A percentile compares a stretch with the other conserved stretches of the same genome.
These are phyloP conservation scores for Halichoerus grypus DNA, from an alignment of 2,113 vertebrate species.

Conservation along the genomic window DNA sequence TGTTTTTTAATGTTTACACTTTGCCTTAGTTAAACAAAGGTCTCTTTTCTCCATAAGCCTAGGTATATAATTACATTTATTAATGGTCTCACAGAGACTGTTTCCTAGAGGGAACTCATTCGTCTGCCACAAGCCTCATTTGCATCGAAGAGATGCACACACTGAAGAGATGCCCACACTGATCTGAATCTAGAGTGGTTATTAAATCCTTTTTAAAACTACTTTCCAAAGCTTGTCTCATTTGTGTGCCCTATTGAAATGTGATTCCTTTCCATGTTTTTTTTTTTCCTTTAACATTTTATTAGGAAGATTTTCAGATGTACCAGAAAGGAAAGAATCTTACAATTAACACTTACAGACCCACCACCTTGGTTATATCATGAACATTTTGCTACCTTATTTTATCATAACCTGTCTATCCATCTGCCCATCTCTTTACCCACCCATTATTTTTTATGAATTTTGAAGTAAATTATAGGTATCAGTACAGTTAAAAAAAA, in stretches of 20 bases:
- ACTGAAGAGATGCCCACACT: background rate
- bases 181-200: conserved; percentile 15
- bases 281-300: conserved; percentile 3
- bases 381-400: background rate
- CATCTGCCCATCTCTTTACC: conserved; percentile 7
- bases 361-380: background rate
- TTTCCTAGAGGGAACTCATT: conserved; percentile 62
- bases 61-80: conserved; percentile 42
- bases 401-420: background rate
- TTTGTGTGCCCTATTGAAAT: background rate
- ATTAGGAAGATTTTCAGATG: conserved; percentile 28
- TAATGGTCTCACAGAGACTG: conserved; percentile 37
- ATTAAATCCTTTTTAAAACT: conserved; percentile 45
- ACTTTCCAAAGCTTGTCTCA: conserved; percentile 51
- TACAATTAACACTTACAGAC: background rate
- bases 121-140: conserved; percentile 38
- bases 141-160: conserved; percentile 16
- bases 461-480: conserved; percentile 2
- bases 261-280: conserved; percentile 28
- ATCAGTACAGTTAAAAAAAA: background rate
- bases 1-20: conserved; percentile 57
- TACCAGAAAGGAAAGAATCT: background rate
- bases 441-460: background rate
- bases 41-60: conserved; percentile 34
- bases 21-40: conserved; percentile 36